These are phyloP conservation scores for Otis tarda DNA, from an alignment of 2,113 vertebrate species.

Conservation along the genomic window DNA sequence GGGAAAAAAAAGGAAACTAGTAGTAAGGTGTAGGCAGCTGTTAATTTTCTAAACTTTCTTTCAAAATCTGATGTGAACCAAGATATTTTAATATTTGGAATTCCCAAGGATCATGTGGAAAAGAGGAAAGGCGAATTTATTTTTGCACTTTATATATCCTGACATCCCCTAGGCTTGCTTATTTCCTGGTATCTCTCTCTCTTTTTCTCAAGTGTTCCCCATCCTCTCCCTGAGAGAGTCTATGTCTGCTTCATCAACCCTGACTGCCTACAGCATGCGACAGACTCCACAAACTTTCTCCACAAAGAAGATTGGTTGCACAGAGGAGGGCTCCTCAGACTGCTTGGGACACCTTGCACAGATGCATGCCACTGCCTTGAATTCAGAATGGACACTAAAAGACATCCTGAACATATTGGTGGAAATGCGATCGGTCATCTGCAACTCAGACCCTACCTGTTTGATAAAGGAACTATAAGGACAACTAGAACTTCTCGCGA, in stretches of 20 bases:
- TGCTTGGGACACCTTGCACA: conserved; percentile 40
- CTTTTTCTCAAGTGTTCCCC: conserved; percentile 68
- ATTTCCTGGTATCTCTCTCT: conserved; percentile 67
- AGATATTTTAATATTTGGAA: neutral
- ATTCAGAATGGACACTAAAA: conserved; percentile 36
- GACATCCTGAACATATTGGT: conserved; percentile 14
- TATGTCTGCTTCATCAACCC: conserved; percentile 52
- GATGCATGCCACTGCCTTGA: conserved; percentile 47
- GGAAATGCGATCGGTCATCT: conserved; percentile 25
- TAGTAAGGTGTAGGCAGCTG: neutral
- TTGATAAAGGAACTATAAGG: conserved; percentile 28
- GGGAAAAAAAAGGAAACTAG: neutral
- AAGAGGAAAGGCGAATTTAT: neutral
- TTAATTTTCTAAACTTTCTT: neutral
- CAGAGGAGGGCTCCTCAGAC: conserved; percentile 31
- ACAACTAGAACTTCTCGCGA: neutral
- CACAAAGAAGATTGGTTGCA: conserved; percentile 42
- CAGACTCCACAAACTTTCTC: conserved; percentile 47
- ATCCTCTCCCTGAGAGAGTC: conserved; percentile 64
- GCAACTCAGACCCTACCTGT: conserved; percentile 3
- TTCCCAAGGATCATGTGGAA: neutral
- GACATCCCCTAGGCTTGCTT: conserved; percentile 50
- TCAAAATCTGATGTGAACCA: neutral
- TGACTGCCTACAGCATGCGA: conserved; percentile 33
- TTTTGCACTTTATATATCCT: conserved; percentile 30